Base-by-base conservation (phyloP, 1,140 invertebrate species). In the Lysiphlebus fabarum region DNA sequence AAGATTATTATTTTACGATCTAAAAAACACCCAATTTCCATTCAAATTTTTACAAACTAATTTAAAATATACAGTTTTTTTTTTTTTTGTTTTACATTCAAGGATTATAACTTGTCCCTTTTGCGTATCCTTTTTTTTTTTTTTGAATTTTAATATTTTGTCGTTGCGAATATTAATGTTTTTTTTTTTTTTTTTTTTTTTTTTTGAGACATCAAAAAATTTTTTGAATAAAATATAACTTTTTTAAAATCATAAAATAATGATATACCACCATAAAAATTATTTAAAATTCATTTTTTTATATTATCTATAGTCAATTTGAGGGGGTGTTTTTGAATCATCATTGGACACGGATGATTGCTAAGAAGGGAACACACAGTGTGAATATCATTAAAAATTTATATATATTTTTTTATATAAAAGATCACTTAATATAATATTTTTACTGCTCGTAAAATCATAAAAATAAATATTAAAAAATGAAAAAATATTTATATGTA, bases 401-500 rank as follows among this genome's bases (percentile, higher is more conserved):
- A n/a, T n/a, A 57, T 17, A 38, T 6, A 42, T n/a, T n/a, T 45
- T 14, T 45, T 45, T 2, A n/a, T 7, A 45, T 14, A 59, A 61
- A 70, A 59, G 62, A 67, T 71, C 66, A 64, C 61, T 69, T 66
- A 71, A 63, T 70, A 26, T 26, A 73, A 68, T 71, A 65, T 69
- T 73, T 71, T 72, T 73, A 72, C 71, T 71, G 69, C 38, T 64
- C 68, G 67, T 72, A 72, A 73, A 70, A 67, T 71, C 64, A 63
- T 40, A 34, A 12, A 38, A 47, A 34, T 33, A 47, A 43, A 36
- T 50, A 17, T n/a, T n/a, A 50, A 51, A 33, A 40, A 26, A 14
- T 33, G n/a, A n/a, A n/a, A n/a, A n/a, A 2, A 26, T 26, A 26
- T 26, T 7, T 33, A n/a, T 40, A 11, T 44, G n/a, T 56, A 12